Base-by-base conservation (phyloP, 35 echinoderm and acorn worm genomes). In the Apostichopus parvimensis region DNA sequence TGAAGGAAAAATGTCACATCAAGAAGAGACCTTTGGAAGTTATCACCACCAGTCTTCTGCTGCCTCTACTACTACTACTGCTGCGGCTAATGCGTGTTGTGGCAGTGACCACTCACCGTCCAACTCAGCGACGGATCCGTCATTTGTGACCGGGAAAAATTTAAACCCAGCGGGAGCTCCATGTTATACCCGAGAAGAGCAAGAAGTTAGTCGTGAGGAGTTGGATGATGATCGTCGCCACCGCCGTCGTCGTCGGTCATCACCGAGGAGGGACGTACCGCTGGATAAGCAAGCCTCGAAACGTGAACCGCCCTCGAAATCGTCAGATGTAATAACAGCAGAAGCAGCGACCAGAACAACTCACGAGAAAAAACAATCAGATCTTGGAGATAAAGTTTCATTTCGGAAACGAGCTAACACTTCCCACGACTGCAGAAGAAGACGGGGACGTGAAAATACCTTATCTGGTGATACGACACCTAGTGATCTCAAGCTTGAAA, bases 401-500 rank as follows among this genome's bases (percentile, higher is more conserved):
- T 20, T 75, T 20, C 71, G 70, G 70, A 75, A 75, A 75, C 71
- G 71, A 6, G 71, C 71, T 7, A 75, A 75, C n/a, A 75, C 71
- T 75, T 75, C 71, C 71, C 71, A 75, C 71, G 71, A 75, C 17
- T 75, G 1, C 71, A 75, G 71, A 75, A 13, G 15, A 18, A 18
- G 71, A 75, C 71, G 71, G 14, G 58, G 58, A 61, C 34, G 34
- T 45, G 64, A 17, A 68, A 75, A 75, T 75, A 75, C 71, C 71
- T 18, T 75, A 13, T 13, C 14, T 8, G 86, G 86, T 72, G 86
- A 88, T 88, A 7, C 23, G 86, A 88, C 68, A 88, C 86, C 86
- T 21, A 22, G 86, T 88, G 86, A 66, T 72, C 61, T 73, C 57
- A 88, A 88, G 86, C 86, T 66, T 88, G 86, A 88, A 88, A 88